Conservation (phyloP, 2,888 invertebrate species). For the Scaptomyza reducta region DNA sequence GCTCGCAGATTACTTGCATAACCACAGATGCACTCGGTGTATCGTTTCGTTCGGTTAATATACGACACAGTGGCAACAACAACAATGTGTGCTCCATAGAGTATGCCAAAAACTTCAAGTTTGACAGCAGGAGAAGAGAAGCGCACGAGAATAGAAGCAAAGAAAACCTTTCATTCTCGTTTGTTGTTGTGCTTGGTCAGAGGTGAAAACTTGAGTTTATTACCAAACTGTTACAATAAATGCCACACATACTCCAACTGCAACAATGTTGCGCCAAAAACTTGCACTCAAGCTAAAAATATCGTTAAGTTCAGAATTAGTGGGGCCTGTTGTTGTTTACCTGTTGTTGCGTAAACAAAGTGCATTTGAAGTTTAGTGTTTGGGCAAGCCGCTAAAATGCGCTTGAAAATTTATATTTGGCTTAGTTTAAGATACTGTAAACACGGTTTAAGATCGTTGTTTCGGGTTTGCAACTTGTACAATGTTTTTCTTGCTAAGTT, state of each 20-base stretch:
- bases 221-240: constrained; percentile 14
- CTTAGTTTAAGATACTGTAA: not conserved
- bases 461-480: not conserved
- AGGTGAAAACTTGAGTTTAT: constrained; percentile 63
- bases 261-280: constrained; percentile 21
- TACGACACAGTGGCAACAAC: constrained; percentile 42
- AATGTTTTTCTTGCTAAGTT: not conserved
- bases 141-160: constrained; percentile 18
- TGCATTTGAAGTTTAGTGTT: constrained; percentile 2
- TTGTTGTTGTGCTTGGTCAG: constrained; percentile 48
- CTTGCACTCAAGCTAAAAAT: constrained; percentile 9
- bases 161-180: constrained; percentile 12
- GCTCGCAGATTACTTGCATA: constrained; percentile 49
- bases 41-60: constrained; percentile 58
- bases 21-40: constrained; percentile 42
- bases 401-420: not conserved
- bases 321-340: not conserved
- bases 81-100: constrained; percentile 16
- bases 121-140: constrained; percentile 49
- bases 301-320: constrained; percentile 25
- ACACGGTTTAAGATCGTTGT: not conserved
- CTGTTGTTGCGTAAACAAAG: constrained; percentile 5
- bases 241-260: not conserved
- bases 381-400: not conserved
- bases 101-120: constrained; percentile 42